Conservation (phyloP, 1,140 invertebrate genomes). For the Drosophila burlai region DNA sequence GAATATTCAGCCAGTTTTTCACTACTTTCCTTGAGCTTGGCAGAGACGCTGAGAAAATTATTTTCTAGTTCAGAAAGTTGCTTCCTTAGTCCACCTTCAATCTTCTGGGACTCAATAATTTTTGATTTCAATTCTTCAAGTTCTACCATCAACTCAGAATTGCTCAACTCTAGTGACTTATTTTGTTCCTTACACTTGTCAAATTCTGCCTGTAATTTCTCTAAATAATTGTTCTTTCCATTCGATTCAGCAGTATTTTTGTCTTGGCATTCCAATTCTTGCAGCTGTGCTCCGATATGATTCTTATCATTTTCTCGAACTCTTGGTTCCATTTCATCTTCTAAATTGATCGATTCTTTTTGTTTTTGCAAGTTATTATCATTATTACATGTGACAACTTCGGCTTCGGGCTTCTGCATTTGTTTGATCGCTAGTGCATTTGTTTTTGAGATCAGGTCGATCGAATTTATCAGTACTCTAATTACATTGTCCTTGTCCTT, state of each 20-base stretch:
- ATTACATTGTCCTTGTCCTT: slow-evolving; percentile 2
- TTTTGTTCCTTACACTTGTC: not conserved
- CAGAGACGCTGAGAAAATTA: not conserved
- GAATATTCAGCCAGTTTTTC: not conserved
- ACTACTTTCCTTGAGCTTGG: not conserved
- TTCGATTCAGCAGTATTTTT: not conserved
- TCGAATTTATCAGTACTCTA: not conserved
- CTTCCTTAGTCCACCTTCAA: not conserved
- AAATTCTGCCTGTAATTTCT: not conserved
- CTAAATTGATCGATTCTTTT: not conserved
- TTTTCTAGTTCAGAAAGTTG: not conserved
- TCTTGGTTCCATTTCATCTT: not conserved
- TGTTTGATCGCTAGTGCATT: not conserved
- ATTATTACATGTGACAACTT: not conserved
- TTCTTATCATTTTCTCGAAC: not conserved
- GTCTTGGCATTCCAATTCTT: too few relatives aligned
- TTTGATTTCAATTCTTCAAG: not conserved
- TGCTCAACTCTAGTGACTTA: not conserved
- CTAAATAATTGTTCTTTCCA: too few relatives aligned
- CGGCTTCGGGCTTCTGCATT: not conserved
- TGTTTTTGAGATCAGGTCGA: not conserved
- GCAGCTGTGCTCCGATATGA: not conserved
- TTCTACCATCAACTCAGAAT: not conserved
- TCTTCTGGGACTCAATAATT: not conserved
- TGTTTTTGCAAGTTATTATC: not conserved